Conservation (phyloP, 2,888 invertebrate genomes). For the Diaprepes abbreviatus region DNA sequence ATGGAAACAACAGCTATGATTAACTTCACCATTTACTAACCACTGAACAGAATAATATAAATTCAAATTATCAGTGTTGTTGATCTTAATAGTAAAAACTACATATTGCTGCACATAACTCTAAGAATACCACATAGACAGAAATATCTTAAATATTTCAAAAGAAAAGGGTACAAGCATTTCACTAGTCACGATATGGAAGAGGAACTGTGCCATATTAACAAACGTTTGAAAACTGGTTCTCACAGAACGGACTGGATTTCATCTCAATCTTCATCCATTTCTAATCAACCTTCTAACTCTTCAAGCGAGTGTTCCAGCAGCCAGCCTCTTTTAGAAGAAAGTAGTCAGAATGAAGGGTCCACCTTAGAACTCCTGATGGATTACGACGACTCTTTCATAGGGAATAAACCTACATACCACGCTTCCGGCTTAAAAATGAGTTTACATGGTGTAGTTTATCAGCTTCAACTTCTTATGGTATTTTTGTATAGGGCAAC, state of each 20-base stretch:
- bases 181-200: neutral
- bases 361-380: too few species aligned
- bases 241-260: neutral
- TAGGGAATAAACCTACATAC: neutral
- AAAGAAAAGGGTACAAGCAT: neutral
- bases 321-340: neutral
- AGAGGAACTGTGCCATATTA: neutral
- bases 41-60: neutral
- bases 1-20: neutral
- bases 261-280: neutral
- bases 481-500: conserved; percentile 28
- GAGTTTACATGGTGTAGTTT: conserved; percentile 28
- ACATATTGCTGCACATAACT: conserved; percentile 6
- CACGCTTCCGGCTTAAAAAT: conserved; percentile 19
- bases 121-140: neutral
- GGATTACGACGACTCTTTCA: neutral
- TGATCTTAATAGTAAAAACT: neutral
- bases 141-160: neutral
- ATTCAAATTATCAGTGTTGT: neutral
- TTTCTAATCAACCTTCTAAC: neutral
- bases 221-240: neutral
- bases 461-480: conserved; percentile 36
- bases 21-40: neutral
- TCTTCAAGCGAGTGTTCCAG: neutral
- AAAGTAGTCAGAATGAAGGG: too few species aligned